Evolutionary conservation across 2,113 vertebrate species (phyloP), one percentile per base, ranked within the genome.

Genomic region (Colinus virginianus): DNA sequence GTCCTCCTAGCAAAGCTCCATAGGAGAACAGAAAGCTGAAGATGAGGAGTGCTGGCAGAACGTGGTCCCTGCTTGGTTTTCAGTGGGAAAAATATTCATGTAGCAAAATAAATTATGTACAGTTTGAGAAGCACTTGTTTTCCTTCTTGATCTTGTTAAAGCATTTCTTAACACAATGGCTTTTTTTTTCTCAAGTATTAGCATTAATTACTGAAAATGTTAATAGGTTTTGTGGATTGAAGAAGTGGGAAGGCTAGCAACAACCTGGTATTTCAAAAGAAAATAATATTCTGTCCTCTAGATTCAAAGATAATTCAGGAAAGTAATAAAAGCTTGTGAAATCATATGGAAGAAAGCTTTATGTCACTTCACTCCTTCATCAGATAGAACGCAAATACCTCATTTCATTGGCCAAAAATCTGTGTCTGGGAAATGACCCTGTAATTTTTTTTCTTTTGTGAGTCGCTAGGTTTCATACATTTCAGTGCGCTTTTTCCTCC

Each of bases 121-220:
- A 92, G 66, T 42, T 56, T 93, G 78, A 94, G 79, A 90, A 96
- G 72, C 74, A 36, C 95, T 94, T 96, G 78, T 91, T 96, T 91
- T 90, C 92, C 81, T 68, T 86, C 94, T 96, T 93, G 78, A 93
- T 94, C 91, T 96, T 66, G 74, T 96, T 97, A 96, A 94, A 96
- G 91, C 88, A 92, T 95, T 97, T 95, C 94, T 96, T 97, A 92
- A 94, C 90, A 95, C 95, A 94, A 76, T 93, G 84, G 83, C 94
- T 86, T 96, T 93, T 94, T 94, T 84, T 89, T 79, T 67, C 89
- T 96, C 85, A 95, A 95, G 96, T 94, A 94, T 96, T 97, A 94
- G 95, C 92, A 95, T 97, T 96, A 95, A 96, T 97, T 95, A 96
- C 94, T 69, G 87, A 87, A 95, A 94, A 95, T 83, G 90, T 89